phyloP scores from a whole-genome alignment of 2,888 invertebrate genomes.

The Glyphotaelius pellucidus region DNA sequence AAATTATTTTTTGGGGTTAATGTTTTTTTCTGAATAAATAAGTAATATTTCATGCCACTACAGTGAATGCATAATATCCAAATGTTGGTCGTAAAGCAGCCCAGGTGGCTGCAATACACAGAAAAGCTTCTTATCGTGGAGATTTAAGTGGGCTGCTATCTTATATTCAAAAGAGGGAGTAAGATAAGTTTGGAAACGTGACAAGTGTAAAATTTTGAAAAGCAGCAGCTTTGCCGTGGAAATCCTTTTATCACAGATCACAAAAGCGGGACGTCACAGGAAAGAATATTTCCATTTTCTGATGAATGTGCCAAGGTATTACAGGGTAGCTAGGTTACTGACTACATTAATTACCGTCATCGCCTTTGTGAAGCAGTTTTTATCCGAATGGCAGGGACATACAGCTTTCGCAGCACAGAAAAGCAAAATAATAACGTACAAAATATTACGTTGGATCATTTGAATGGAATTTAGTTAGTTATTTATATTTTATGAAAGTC shows the following conservation, averaged over 20 bases:
- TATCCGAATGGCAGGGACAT: background rate
- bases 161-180: background rate
- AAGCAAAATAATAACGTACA: background rate
- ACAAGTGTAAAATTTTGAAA: background rate
- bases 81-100: background rate
- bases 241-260: conserved; percentile 13
- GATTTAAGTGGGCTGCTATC: background rate
- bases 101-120: background rate
- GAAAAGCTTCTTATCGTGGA: background rate
- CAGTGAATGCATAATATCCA: too few relatives aligned
- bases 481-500: too few relatives aligned
- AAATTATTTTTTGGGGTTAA: too few relatives aligned
- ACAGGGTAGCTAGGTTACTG: background rate
- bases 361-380: background rate
- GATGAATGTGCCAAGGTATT: background rate
- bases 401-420: background rate
- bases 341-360: conserved; percentile 32
- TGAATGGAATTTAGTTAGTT: too few relatives aligned
- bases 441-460: background rate
- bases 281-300: conserved; percentile 29
- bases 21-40: background rate
- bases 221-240: background rate
- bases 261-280: background rate
- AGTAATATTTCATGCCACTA: too few relatives aligned
- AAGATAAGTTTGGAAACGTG: background rate